phyloP scores from a whole-genome alignment of 2,888 invertebrate species.

The Clusia tigrina region DNA sequence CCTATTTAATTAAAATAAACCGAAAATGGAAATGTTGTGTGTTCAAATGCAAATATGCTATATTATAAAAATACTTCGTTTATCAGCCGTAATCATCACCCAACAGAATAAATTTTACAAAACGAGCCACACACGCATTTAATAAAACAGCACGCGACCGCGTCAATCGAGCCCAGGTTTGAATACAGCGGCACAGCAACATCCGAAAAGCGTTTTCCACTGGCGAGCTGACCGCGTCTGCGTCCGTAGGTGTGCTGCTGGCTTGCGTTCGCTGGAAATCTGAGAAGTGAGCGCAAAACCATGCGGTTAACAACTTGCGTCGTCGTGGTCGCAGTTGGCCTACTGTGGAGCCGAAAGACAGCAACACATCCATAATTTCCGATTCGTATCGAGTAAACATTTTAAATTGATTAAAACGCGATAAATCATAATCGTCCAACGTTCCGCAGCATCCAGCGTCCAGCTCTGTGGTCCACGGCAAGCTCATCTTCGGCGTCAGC shows the following conservation, averaged over 20 bases:
- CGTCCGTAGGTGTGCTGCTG: conserved; percentile 34
- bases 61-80: conserved; percentile 60
- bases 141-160: conserved; percentile 53
- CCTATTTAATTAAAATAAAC: no score
- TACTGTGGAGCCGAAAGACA: conserved; percentile 57
- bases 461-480: conserved; percentile 12
- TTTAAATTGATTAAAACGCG: conserved; percentile 62
- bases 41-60: conserved; percentile 55
- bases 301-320: conserved; percentile 18
- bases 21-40: no score
- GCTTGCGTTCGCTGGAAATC: conserved; percentile 35
- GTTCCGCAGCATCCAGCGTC: conserved; percentile 27
- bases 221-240: background rate
- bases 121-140: conserved; percentile 25
- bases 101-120: conserved; percentile 24
- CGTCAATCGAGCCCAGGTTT: background rate
- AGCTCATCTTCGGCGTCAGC: background rate
- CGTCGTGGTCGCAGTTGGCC: conserved; percentile 35
- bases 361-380: conserved; percentile 54
- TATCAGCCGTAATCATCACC: conserved; percentile 55
- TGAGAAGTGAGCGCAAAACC: conserved; percentile 10
- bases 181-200: background rate
- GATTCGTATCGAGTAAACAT: conserved; percentile 59
- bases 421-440: conserved; percentile 61
- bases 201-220: background rate